Evolutionary conservation across 1,140 invertebrate genomes (phyloP).

Genomic region (Tetraneura akinire): DNA sequence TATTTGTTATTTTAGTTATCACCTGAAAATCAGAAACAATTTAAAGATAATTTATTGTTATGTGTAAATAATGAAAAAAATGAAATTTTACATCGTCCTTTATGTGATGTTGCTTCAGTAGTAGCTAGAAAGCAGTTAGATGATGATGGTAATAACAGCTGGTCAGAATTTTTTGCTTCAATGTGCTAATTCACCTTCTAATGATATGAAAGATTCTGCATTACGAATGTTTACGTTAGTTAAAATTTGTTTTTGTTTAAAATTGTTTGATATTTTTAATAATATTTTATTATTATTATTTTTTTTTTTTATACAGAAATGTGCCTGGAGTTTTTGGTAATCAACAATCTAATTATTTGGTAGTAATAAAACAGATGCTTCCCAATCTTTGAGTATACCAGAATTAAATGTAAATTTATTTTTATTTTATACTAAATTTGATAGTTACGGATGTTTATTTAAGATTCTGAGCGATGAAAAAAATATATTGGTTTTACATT

Average conservation of each 20-base stretch:
- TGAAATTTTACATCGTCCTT: conserved; percentile 79
- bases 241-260: not conserved
- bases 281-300: conserved; percentile 45
- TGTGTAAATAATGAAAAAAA: conserved; percentile 80
- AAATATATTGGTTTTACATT: too few species aligned
- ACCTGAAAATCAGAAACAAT: conserved; percentile 75
- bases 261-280: not conserved
- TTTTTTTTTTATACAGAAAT: conserved; percentile 64
- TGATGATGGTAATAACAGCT: conserved; percentile 93
- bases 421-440: too few species aligned
- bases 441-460: too few species aligned
- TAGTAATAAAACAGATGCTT: conserved; percentile 94
- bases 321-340: conserved; percentile 97
- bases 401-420: conserved; percentile 65
- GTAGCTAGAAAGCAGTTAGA: conserved; percentile 93
- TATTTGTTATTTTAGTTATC: conserved; percentile 65
- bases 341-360: conserved; percentile 86
- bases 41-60: conserved; percentile 84
- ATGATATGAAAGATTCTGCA: conserved; percentile 87
- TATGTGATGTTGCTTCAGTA: conserved; percentile 93
- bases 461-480: too few species aligned
- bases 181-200: conserved; percentile 80
- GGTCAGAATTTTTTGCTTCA: conserved; percentile 98
- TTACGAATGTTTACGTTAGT: conserved; percentile 86
- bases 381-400: conserved; percentile 67